These are phyloP conservation scores for Icerya purchasi DNA, from an alignment of 2,888 invertebrate genomes.

Conservation along the genomic window DNA sequence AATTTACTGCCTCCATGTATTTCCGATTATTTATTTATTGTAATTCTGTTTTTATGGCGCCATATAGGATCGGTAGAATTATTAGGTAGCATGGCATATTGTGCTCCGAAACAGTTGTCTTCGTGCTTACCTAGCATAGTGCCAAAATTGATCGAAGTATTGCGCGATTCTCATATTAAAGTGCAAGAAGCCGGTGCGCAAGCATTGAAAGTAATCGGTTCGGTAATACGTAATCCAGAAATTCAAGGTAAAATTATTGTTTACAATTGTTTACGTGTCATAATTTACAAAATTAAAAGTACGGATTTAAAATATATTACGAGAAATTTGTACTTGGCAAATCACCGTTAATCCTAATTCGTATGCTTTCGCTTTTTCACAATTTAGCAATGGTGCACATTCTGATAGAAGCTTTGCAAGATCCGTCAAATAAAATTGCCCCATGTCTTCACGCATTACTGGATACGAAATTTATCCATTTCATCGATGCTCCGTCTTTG, in stretches of 20 bases:
- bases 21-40: no score
- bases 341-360: slow-evolving; percentile 6
- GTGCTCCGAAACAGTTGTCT: slow-evolving; percentile 95
- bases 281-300: no score
- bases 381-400: slow-evolving; percentile 63
- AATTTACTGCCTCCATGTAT: no score
- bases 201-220: slow-evolving; percentile 86
- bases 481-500: slow-evolving; percentile 94
- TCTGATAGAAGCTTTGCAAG: slow-evolving; percentile 73
- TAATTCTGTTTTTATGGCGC: no score
- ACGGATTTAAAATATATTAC: no score
- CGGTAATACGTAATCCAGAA: slow-evolving; percentile 95
- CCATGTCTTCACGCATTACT: slow-evolving; percentile 75
- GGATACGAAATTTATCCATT: slow-evolving; percentile 96
- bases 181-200: slow-evolving; percentile 93
- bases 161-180: slow-evolving; percentile 92
- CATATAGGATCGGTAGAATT: slow-evolving; percentile 71
- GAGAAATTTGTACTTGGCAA: no score
- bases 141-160: slow-evolving; percentile 85
- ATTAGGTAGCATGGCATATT: slow-evolving; percentile 94
- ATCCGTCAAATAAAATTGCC: slow-evolving; percentile 87
- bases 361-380: no score
- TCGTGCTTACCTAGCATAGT: slow-evolving; percentile 95
- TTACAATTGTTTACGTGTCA: no score
- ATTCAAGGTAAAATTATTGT: slow-evolving; percentile 68